Base-by-base conservation (phyloP, 2,888 invertebrate genomes). In the Sinhomidia bicolor region DNA sequence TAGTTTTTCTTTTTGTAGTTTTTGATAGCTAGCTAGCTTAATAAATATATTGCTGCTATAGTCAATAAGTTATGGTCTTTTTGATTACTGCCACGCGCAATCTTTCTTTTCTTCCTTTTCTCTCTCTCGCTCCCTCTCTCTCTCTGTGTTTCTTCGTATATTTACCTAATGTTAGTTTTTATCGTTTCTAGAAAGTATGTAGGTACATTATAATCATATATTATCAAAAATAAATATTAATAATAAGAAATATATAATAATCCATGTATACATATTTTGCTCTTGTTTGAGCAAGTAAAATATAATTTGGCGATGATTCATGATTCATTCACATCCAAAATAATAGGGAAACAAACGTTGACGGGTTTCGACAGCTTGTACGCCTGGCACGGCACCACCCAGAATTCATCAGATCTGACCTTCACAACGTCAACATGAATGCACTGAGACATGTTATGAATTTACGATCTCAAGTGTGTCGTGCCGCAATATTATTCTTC, bases 401-500 rank as follows among this genome's bases (percentile, higher is more conserved):
- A 0, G 96, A 96, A 26, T 93, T 95, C 17, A 92, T 96, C 57
- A 95, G 95, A 81, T 93, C 94, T 0, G 95, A 96, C 90, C 95
- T 97, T 89, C 96, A 94, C 29, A 93, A 96, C 71, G 95, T 96
- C 29, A 94, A 96, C 29, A 96, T 95, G 93, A 95, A 95, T 89
- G 94, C 98, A 29, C 95, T 97, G 0, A 95, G 95, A 89, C 96
- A 98, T 93, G 96, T 98, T 71, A 96, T 96, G 91, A 99, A 98
- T 93, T 94, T 99, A 89, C 95, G 99, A 29, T 99, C 99, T 0
- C 97, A 98, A 93, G 98, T 98, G 0, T 96, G 99, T 0, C 95
- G 99, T 74, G 95, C 96, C 3, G 98, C 99, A 17, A 98, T 99
- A 93, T 95, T 96, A 89, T 96, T 97, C 7, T 94, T 98, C 60